Percentiles rank a stretch among this genome's conserved stretches.
These are phyloP conservation scores for Tethya wilhelma DNA, from an alignment of 37 sponge, comb jelly and placozoan species.

Conservation along the genomic window DNA sequence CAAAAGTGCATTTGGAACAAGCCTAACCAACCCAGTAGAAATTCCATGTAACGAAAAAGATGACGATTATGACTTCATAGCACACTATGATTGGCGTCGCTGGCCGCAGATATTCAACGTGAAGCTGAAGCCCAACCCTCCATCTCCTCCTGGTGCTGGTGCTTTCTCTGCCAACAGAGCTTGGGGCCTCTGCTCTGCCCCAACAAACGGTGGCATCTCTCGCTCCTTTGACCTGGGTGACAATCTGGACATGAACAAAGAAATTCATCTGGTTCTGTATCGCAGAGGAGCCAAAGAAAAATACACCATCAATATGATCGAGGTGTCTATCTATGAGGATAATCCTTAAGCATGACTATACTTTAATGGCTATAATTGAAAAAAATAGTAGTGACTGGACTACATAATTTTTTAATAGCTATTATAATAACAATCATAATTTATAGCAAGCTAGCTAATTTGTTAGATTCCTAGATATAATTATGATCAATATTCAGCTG, in stretches of 20 bases:
- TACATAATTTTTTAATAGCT: no score
- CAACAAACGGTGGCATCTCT: not conserved
- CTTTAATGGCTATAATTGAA: no score
- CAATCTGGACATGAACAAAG: not conserved
- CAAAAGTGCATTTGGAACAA: not conserved
- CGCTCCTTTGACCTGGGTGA: not conserved
- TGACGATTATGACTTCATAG: not conserved
- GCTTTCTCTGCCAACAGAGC: not conserved
- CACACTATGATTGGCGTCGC: not conserved
- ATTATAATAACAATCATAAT: no score
- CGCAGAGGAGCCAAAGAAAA: not conserved
- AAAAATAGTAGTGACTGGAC: no score
- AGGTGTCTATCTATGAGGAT: slow-evolving; percentile 5
- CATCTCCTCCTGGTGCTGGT: no score
- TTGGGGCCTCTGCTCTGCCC: slow-evolving; percentile 11
- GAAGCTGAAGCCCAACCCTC: not conserved
- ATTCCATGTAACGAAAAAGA: not conserved
- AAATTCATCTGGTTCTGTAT: not conserved
- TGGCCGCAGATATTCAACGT: slow-evolving; percentile 24
- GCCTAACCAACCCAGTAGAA: not conserved
- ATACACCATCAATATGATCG: slow-evolving; percentile 30
- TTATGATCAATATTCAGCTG: no score
- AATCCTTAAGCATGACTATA: no score
- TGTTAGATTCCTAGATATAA: no score
- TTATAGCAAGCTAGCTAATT: no score